A percentile compares a stretch with the other conserved stretches of the same genome.
phyloP scores from a whole-genome alignment of 2,797 vertebrate species.

The Oophaga sylvatica region DNA sequence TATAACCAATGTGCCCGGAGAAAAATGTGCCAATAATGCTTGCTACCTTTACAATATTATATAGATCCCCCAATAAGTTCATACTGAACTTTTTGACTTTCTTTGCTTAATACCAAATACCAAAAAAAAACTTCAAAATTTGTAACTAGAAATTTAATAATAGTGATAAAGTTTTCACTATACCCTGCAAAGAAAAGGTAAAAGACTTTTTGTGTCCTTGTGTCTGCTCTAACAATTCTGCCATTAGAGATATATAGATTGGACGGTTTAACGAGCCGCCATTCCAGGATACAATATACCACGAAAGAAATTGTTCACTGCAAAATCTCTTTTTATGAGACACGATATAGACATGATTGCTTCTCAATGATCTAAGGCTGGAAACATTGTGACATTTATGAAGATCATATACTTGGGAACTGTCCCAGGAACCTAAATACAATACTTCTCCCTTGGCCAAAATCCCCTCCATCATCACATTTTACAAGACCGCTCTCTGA shows the following conservation, averaged over 20 bases:
- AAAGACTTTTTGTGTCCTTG: neutral
- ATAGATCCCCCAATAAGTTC: neutral
- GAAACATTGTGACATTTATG: slow-evolving; percentile 52
- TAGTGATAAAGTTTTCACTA: neutral
- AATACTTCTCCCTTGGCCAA: slow-evolving; percentile 32
- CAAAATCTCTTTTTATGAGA: slow-evolving; percentile 48
- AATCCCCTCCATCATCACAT: slow-evolving; percentile 53
- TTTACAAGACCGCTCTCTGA: slow-evolving; percentile 28
- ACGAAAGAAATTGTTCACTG: slow-evolving; percentile 31
- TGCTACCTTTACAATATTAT: neutral
- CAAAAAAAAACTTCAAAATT: neutral
- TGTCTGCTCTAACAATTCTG: neutral
- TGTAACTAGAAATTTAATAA: neutral
- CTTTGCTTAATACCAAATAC: neutral
- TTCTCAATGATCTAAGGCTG: slow-evolving; percentile 39
- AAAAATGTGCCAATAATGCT: no score
- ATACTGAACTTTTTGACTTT: neutral
- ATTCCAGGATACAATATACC: slow-evolving; percentile 35
- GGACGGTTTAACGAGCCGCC: slow-evolving; percentile 25
- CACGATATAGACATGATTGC: slow-evolving; percentile 39
- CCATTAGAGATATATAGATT: slow-evolving; percentile 48
- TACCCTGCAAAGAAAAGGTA: neutral
- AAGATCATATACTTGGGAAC: slow-evolving; percentile 48
- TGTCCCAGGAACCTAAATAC: slow-evolving; percentile 28
- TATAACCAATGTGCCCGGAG: no score